Evolutionary conservation across 1,140 invertebrate species (phyloP), one percentile per base, ranked within the genome.

Genomic region (Aphidius gifuensis): DNA sequence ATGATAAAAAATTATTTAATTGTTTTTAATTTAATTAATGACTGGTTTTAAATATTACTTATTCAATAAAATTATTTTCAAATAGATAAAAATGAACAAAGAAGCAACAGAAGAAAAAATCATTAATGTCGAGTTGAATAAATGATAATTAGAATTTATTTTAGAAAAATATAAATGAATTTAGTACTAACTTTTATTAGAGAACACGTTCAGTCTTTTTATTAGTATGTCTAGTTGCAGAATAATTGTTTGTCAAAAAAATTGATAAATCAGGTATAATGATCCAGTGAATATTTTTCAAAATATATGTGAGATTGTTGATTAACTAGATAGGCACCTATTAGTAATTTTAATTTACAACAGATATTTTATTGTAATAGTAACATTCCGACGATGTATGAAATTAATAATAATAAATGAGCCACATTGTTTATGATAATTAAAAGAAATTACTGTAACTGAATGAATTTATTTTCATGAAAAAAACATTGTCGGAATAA

Each of bases 201-300:
- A 50, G 21, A 46, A 9, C 66, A 66, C 69, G 69, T 32, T 32
- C 23, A 32, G 2, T 3, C 62, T 71, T 71, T 66, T 59, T 69
- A 69, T 69, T 71, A 69, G 69, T 70, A 70, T 62, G 23, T 44
- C 46, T 44, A 57, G 62, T 21, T 64, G 57, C 40, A 66, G 65
- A 60, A 50, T 53, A 63, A 57, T 65, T 64, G 51, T 60, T 46
- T 61, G 56, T 68, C 61, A 57, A 43, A 61, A 57, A 65, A 66
- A 66, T 44, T 66, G 61, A 61, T 53, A 43, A 61, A 61, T 57
- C 61, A 1, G 16, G 16, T 16, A 16, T 16, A 23, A 55, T 3
- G 6, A 43, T 43, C 32, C 8, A 21, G 8, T 16, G 11, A 43
- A 6, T 9, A 23, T 5, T 11, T 43, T 7, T n/a, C 39, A 39